Conservation (phyloP, 1,140 invertebrate genomes). For the Mercenaria mercenaria region DNA sequence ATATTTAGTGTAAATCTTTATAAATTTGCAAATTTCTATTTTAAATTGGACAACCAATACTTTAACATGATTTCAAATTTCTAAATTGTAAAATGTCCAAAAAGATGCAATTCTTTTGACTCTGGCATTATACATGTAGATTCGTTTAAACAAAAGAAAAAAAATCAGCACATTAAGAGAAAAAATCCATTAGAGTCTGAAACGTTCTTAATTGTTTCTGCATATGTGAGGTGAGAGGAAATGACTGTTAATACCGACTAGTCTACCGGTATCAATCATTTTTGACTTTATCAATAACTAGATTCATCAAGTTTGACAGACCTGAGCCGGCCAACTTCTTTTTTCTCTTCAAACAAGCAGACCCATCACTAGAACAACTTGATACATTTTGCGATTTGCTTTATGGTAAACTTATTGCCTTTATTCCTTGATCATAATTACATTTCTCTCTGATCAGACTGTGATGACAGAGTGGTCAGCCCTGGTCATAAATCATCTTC, state of each 20-base stretch:
- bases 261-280: conserved; percentile 33
- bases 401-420: conserved; percentile 1
- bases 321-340: conserved; percentile 25
- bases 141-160: background rate
- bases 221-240: conserved; percentile 16
- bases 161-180: background rate
- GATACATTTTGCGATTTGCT: conserved; percentile 31
- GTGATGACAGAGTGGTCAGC: conserved; percentile 33
- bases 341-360: conserved; percentile 29
- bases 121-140: no score
- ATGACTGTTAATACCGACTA: background rate
- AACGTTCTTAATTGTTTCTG: conserved; percentile 29
- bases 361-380: background rate
- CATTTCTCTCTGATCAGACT: background rate
- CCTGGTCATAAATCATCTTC: conserved; percentile 40
- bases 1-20: no score
- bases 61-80: no score
- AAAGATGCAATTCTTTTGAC: no score
- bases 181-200: background rate
- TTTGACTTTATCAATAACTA: conserved; percentile 41
- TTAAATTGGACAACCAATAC: no score
- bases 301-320: conserved; percentile 28
- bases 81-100: no score
- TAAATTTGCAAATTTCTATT: no score
- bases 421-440: conserved; percentile 6